Evolutionary conservation across 30 jellyfish, hydroid and myxozoan species (phyloP), one percentile per base, ranked within the genome.

Genomic region (Aurelia sp.): DNA sequence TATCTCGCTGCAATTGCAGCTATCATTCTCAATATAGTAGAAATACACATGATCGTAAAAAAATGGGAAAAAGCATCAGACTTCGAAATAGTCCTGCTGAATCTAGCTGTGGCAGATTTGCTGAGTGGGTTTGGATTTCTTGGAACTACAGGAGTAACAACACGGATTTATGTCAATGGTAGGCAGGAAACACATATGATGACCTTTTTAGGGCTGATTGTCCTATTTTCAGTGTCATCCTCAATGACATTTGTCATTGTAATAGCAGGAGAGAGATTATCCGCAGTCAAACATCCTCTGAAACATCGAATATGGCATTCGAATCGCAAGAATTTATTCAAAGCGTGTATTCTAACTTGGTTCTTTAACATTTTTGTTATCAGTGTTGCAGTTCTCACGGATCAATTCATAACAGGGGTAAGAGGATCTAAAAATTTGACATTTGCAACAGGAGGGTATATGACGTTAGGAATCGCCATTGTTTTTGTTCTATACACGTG

Each of bases 21-120:
- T 0, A 48, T 81, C 3, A 13, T 81, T 10, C 76, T 81, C 35
- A 81, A 81, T 58, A 64, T 72, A 6, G 3, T 52, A 11, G 90
- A 81, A 51, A 66, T 81, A 15, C 68, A 15, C 63, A 30, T 81
- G 21, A 81, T 81, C 0, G 37, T 13, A 9, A 48, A 48, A 9
- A 51, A 52, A 11, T 31, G 67, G 64, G 67, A 68, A 33, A 51
- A 51, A 22, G 83, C 72, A 21, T 66, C 90, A 10, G 22, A 27
- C 35, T 81, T 81, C 27, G 90, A 81, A 33, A 69, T 81, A 40
- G 76, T 81, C n/a, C 78, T 81, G n/a, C 27, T 81, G n/a, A 81
- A 81, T 23, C 37, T 81, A 0, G 90, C 90, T 3, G 70, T 31
- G 4, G 90, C 90, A 2, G 90, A 81, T 55, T 15, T 81, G 20